A percentile compares a stretch with the other conserved stretches of the same genome.
phyloP scores from a whole-genome alignment of 1,140 invertebrate species.

The Brachionus rotundiformis region DNA sequence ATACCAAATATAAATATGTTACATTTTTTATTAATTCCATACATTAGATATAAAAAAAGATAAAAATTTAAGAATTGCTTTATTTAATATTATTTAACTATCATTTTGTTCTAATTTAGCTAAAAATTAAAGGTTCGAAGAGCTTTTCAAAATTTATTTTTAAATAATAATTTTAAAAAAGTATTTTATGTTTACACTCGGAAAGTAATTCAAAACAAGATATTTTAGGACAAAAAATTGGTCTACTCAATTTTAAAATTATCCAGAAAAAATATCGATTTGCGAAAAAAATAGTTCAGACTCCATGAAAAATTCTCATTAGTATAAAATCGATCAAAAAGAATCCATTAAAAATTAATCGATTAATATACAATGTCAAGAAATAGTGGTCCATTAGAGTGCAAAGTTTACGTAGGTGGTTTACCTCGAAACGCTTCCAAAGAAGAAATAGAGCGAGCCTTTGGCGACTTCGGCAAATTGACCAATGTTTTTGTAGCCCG shows the following conservation, averaged over 20 bases:
- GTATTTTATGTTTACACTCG: neutral
- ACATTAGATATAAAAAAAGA: too few species aligned
- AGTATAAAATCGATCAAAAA: conserved; percentile 15
- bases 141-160: too few species aligned
- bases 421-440: conserved; percentile 66
- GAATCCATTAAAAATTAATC: neutral
- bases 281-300: neutral
- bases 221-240: neutral
- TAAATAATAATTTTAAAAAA: too few species aligned
- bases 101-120: too few species aligned
- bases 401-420: conserved; percentile 95
- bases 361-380: conserved; percentile 18
- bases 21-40: too few species aligned
- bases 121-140: too few species aligned
- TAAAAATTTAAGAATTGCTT: too few species aligned
- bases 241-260: neutral
- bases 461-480: conserved; percentile 88
- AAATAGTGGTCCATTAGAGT: conserved; percentile 68
- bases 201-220: neutral
- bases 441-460: conserved; percentile 72
- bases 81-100: too few species aligned
- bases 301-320: conserved; percentile 7
- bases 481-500: conserved; percentile 91
- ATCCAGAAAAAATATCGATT: neutral
- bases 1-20: too few species aligned